A percentile compares a stretch with the other conserved stretches of the same genome.
phyloP scores from a whole-genome alignment of 2,113 vertebrate genomes.

The Trinectes maculatus region DNA sequence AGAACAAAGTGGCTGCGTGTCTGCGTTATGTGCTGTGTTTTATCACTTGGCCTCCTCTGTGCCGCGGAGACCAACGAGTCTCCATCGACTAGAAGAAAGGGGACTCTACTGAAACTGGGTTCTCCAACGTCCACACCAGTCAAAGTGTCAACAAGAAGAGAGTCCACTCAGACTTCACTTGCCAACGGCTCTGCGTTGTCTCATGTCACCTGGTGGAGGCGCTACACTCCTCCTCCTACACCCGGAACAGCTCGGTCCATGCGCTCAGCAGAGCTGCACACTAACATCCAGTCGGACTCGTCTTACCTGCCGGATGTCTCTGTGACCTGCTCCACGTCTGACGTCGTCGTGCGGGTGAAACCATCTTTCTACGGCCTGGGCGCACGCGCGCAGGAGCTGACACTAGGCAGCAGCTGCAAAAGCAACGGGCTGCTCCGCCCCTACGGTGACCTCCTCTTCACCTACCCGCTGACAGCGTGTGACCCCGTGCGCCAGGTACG shows the following conservation, averaged over 20 bases:
- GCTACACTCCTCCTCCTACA: not conserved
- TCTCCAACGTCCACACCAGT: not conserved
- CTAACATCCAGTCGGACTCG: constrained; percentile 6
- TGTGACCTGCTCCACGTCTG: constrained; percentile 62
- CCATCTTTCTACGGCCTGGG: constrained; percentile 69
- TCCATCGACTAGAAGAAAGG: not conserved
- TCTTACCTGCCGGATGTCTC: constrained; percentile 64
- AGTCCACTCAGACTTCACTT: not conserved
- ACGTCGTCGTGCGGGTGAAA: constrained; percentile 72
- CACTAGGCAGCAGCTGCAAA: constrained; percentile 65
- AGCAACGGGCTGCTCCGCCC: constrained; percentile 69
- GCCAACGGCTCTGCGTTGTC: not conserved
- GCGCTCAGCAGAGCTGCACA: not conserved
- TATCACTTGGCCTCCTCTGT: constrained; percentile 29
- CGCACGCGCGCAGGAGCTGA: constrained; percentile 61
- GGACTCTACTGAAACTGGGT: not conserved
- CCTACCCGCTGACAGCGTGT: constrained; percentile 70
- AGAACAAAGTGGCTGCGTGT: constrained; percentile 50
- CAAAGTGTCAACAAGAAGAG: not conserved
- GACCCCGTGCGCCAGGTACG: constrained; percentile 65
- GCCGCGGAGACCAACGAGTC: constrained; percentile 13
- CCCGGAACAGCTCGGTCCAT: not conserved
- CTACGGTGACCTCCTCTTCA: constrained; percentile 75
- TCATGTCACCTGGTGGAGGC: not conserved
- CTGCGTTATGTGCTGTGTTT: constrained; percentile 46